These are phyloP conservation scores for Pachyramphus minor DNA, from an alignment of 2,113 vertebrate genomes.

Conservation along the genomic window DNA sequence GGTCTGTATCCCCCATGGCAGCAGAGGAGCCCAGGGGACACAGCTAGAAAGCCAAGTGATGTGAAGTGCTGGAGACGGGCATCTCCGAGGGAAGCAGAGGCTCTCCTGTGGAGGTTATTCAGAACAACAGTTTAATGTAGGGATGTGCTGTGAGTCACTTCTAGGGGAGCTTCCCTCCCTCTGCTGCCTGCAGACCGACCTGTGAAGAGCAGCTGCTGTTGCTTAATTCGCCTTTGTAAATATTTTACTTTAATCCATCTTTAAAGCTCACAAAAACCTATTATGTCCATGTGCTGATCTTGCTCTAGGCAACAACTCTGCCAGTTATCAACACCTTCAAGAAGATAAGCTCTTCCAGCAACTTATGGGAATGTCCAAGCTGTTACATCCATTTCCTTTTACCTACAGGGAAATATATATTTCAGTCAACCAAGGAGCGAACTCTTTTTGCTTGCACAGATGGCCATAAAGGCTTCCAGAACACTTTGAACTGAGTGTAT, in stretches of 20 bases:
- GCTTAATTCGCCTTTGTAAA: neutral
- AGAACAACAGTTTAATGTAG: neutral
- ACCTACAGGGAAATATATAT: neutral
- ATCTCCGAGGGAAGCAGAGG: fast-evolving
- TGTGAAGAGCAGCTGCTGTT: neutral
- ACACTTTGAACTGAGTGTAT: neutral
- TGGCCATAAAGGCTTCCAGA: neutral
- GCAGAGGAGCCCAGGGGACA: neutral
- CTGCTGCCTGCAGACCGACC: neutral
- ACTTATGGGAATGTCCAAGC: neutral
- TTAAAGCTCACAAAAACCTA: neutral
- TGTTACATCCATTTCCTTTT: neutral
- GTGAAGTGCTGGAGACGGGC: neutral
- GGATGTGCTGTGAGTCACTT: neutral
- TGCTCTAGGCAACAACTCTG: neutral
- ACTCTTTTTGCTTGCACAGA: neutral
- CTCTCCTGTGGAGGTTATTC: neutral
- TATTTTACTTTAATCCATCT: neutral
- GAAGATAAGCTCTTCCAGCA: neutral
- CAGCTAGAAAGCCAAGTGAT: neutral
- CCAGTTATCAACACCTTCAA: neutral
- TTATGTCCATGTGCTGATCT: neutral
- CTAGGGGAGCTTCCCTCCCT: neutral
- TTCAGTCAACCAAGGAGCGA: neutral
- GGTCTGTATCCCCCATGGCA: neutral